A percentile compares a stretch with the other conserved stretches of the same genome.
Conservation (phyloP, 2,888 invertebrate genomes). For the Fragum fragum region DNA sequence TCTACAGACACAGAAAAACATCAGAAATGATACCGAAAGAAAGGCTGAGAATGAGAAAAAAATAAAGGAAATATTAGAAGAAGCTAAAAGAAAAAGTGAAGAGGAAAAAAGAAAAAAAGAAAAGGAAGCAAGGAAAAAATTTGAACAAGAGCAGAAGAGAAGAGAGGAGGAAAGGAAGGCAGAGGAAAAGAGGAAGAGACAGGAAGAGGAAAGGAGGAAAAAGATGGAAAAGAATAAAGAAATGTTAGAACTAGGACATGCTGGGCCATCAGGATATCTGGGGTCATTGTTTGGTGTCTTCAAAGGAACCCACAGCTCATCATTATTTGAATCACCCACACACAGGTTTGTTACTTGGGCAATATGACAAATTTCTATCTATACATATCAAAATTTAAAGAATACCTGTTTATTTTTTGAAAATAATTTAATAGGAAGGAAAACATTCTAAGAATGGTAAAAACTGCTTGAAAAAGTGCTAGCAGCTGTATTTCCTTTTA, state of each 20-base stretch:
- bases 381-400: no score
- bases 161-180: background rate
- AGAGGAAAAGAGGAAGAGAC: constrained; percentile 15
- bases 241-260: background rate
- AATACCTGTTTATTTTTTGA: no score
- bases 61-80: background rate
- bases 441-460: no score
- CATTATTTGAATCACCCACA: background rate
- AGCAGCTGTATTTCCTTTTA: no score
- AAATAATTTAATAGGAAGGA: no score
- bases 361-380: no score
- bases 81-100: constrained; percentile 10
- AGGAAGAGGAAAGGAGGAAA: constrained; percentile 18
- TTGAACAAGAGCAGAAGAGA: background rate
- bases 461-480: no score
- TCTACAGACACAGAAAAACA: background rate
- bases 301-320: background rate
- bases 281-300: constrained; percentile 9
- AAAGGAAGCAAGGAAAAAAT: constrained; percentile 6
- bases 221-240: background rate
- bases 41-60: background rate
- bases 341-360: constrained; percentile 1
- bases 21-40: background rate
- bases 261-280: background rate
- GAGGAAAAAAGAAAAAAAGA: constrained; percentile 20